These are phyloP conservation scores for Strongylocentrotus purpuratus DNA, from an alignment of 35 echinoderm and acorn worm species.

Conservation along the genomic window DNA sequence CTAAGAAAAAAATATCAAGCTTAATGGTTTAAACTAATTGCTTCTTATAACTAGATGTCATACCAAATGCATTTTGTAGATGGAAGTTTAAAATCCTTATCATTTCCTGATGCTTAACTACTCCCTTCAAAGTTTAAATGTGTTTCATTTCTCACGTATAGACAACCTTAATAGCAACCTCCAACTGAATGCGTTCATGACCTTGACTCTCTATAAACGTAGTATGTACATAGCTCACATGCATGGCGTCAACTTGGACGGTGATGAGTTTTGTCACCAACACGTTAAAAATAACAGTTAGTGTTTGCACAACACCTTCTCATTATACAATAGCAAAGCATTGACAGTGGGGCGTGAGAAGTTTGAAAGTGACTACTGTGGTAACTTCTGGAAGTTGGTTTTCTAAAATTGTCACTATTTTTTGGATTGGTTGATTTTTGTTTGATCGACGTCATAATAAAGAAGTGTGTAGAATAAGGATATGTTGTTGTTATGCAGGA, in stretches of 20 bases:
- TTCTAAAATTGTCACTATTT: neutral
- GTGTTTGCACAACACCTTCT: neutral
- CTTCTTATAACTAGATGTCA: neutral
- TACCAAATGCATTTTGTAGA: neutral
- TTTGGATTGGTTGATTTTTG: too few species aligned
- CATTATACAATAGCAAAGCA: neutral
- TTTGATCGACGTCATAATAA: too few species aligned
- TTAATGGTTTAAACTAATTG: neutral
- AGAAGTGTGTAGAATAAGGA: too few species aligned
- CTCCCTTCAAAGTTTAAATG: neutral
- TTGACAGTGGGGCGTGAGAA: neutral
- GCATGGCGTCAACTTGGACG: neutral
- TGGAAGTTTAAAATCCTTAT: too few species aligned
- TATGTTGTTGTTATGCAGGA: too few species aligned
- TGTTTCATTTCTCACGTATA: neutral
- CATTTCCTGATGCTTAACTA: neutral
- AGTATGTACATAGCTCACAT: neutral
- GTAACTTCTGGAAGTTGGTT: neutral
- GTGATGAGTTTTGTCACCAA: neutral
- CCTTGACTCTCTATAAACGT: neutral
- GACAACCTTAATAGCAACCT: neutral
- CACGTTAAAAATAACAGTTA: neutral
- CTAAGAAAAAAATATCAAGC: too few species aligned
- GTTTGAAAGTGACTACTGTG: neutral
- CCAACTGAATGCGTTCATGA: neutral